Percentiles rank a stretch among this genome's conserved stretches.
Evolutionary conservation across 1,140 invertebrate species (phyloP).

Genomic region (Pseudomyrmex flavicornis): DNA sequence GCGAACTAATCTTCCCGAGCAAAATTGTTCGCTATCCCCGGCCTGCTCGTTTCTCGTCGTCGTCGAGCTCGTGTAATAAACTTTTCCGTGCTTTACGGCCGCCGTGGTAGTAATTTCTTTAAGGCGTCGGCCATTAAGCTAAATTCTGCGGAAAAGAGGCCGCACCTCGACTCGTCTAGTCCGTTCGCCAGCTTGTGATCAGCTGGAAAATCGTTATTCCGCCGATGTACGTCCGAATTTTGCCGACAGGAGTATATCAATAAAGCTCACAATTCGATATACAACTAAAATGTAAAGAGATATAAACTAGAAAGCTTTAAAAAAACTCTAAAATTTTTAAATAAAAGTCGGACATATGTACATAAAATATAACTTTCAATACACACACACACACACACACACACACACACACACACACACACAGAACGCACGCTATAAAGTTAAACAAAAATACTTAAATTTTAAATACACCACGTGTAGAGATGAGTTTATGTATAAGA

Average conservation of each 20-base stretch:
- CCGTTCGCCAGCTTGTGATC: constrained; percentile 11
- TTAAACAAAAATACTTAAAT: background rate
- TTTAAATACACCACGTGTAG: too few relatives aligned
- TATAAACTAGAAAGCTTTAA: background rate
- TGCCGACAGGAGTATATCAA: constrained; percentile 8
- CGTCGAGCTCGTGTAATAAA: constrained; percentile 66
- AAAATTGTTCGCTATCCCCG: constrained; percentile 63
- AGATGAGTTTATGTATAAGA: background rate
- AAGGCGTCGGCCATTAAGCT: constrained; percentile 61
- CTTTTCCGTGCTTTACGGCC: constrained; percentile 61
- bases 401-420: background rate
- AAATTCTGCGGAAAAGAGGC: constrained; percentile 50
- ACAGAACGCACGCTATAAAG: too few relatives aligned
- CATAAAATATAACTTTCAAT: background rate
- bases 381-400: background rate
- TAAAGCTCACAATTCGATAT: background rate
- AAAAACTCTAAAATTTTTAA: background rate
- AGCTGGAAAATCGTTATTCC: constrained; percentile 8
- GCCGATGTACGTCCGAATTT: constrained; percentile 10
- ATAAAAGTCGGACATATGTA: background rate
- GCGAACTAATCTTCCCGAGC: constrained; percentile 66
- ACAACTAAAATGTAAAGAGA: too few relatives aligned
- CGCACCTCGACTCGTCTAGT: background rate
- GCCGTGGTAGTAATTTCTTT: constrained; percentile 68
- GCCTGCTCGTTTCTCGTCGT: constrained; percentile 42